These are phyloP conservation scores for Myrmecophaga tridactyla DNA, from an alignment of 2,113 vertebrate species.

Conservation along the genomic window DNA sequence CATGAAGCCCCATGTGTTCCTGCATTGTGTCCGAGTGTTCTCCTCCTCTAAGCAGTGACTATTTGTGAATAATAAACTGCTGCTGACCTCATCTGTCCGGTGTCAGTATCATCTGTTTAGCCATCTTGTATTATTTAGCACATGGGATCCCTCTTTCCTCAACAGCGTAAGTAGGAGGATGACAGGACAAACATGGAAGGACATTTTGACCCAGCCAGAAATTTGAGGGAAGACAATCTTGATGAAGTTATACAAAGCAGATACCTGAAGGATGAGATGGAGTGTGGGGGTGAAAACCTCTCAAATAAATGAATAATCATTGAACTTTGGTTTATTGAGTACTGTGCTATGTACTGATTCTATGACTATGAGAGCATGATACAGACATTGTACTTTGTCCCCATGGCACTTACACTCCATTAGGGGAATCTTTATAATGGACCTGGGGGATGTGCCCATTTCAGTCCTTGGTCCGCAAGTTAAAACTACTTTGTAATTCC, in stretches of 20 bases:
- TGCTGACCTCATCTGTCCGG: too few species aligned
- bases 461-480: not conserved
- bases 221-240: not conserved
- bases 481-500: not conserved
- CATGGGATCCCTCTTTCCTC: too few species aligned
- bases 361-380: not conserved
- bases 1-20: too few species aligned
- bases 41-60: too few species aligned
- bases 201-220: not conserved
- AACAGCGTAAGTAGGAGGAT: too few species aligned
- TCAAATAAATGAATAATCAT: not conserved
- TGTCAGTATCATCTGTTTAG: too few species aligned
- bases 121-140: too few species aligned
- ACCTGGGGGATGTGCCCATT: not conserved
- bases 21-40: too few species aligned
- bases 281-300: not conserved
- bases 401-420: not conserved
- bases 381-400: not conserved
- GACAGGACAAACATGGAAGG: not conserved
- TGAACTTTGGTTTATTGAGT: not conserved
- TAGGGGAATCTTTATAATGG: not conserved
- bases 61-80: too few species aligned
- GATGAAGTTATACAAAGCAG: not conserved
- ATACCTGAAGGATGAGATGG: not conserved
- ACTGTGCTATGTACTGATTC: not conserved